Base-by-base conservation (phyloP, 2,113 vertebrate genomes). In the Pseudorectes ferrugineus region DNA sequence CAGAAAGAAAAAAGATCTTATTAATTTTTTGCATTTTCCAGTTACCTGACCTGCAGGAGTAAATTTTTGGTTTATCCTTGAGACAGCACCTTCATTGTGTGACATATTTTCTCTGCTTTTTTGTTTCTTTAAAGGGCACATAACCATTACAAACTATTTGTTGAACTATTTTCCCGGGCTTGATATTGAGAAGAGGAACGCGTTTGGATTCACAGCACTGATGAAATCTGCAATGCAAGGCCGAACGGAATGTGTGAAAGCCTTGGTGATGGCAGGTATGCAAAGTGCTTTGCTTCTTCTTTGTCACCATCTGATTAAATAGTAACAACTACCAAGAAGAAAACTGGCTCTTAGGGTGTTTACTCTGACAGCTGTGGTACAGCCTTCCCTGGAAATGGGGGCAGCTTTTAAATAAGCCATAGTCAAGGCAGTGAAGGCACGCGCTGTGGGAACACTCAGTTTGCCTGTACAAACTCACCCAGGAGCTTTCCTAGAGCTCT, bases 201-300 rank as follows among this genome's bases (percentile, higher is more conserved):
- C 94, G 3, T 99, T 99, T 2, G 99, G 99, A 66, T 99, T 99
- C 97, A 99, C 98, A 0, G 98, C 99, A 8, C 98, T 99, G 94
- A 99, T 99, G 99, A 99, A 99, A 94, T 98, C 99, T 0, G 99
- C 99, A 38, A 99, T 99, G 98, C 99, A 99, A 97, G 99, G 99
- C 52, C 97, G 99, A 46, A 97, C 98, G 0, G 99, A 99, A 22
- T 99, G 99, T 23, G 97, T 99, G 93, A 98, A 98, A 74, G 98
- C 99, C 33, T 98, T 99, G 96, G 98, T 99, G 98, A 93, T 99
- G 95, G 99, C 99, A 98, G 99, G 99, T 99, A 98, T 14, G 94
- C 72, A 38, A 17, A 91, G 17, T 15, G 68, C 22, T 84, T 65
- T 51, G 29, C 82, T 59, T 26, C 31, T 51, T 40, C 78, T 85